A percentile compares a stretch with the other conserved stretches of the same genome.
phyloP scores from a whole-genome alignment of 2,797 vertebrate species.

The Melanotaenia trifasciata region DNA sequence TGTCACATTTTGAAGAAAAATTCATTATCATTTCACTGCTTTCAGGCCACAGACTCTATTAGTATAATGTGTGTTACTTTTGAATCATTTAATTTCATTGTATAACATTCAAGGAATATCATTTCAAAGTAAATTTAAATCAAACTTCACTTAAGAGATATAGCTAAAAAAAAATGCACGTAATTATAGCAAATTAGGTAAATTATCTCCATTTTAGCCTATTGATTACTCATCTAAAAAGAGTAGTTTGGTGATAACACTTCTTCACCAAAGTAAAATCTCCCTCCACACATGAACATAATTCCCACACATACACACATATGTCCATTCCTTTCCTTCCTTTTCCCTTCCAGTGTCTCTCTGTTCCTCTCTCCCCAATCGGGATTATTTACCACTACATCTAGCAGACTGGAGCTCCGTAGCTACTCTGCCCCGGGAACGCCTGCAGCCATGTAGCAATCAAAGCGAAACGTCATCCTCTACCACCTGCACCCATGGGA shows the following conservation, averaged over 20 bases:
- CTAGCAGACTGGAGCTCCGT: conserved; percentile 74
- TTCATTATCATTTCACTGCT: conserved; percentile 38
- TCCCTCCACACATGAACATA: conserved; percentile 14
- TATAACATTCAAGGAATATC: conserved; percentile 8
- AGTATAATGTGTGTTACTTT: neutral
- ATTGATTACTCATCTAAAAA: conserved; percentile 12
- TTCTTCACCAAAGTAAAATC: conserved; percentile 18
- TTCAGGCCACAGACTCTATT: neutral
- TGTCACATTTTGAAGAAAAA: conserved; percentile 56
- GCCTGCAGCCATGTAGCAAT: conserved; percentile 84
- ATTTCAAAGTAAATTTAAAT: conserved; percentile 22
- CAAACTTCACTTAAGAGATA: neutral
- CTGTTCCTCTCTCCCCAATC: conserved; percentile 75
- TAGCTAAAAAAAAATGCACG: too few relatives aligned
- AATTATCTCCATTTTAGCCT: neutral
- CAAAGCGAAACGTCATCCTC: conserved; percentile 81
- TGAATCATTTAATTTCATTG: conserved; percentile 16
- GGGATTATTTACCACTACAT: conserved; percentile 86
- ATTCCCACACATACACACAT: conserved; percentile 15
- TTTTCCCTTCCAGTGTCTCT: conserved; percentile 60
- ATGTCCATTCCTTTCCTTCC: conserved; percentile 49
- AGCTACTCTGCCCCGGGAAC: conserved; percentile 77
- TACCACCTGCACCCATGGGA: conserved; percentile 79
- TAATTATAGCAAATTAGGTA: neutral
- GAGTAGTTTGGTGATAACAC: conserved; percentile 21